Evolutionary conservation across 2,797 vertebrate species (phyloP), one percentile per base, ranked within the genome.

Genomic region (Mormyrus hasselquistii): DNA sequence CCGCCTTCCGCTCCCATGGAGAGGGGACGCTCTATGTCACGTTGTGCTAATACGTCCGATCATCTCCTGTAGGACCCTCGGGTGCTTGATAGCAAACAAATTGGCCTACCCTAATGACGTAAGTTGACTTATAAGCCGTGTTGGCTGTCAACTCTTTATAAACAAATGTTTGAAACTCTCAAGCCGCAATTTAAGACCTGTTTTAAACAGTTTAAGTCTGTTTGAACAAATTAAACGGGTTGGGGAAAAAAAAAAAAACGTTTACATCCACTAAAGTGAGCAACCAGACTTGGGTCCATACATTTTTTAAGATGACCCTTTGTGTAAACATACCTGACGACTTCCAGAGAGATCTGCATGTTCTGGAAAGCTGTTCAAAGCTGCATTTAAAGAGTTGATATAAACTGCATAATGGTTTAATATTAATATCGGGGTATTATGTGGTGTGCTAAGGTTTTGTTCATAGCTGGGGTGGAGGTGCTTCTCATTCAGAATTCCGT

Each of bases 1-100:
- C 86, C 79, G 86, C 29, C 88, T 84, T 52, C 88, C 82, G 89
- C 87, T 84, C 41, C 38, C n/a, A 22, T 12, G 10, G 3, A 8
- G n/a, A 84, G n/a, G n/a, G 4, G 4, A 22, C 2, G 19, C 0
- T 79, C 14, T 29, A 19, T 69, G 73, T 79, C 73, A 79, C 4
- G 25, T 8, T n/a, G 16, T 79, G 38, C 34, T 76, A 76, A 76
- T 41, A 16, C 6, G 12, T 76, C 69, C 38, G 12, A 76, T 7
- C 34, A 38, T 76, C 5, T 19, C n/a, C 34, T 19, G 44, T 3
- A 19, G 5, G 73, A 41, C 16, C 73, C 14, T 79, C 73, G n/a
- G 73, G 8, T 16, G 2, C 14, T 44, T 38, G 14, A 41, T 44
- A 41, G 34, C 4, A 19, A 79, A 19, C 73, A 25, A 84, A 84